A percentile compares a stretch with the other conserved stretches of the same genome.
These are phyloP conservation scores for Parazoanthus atlanticus DNA, from an alignment of 92 coral and sea anemone species.

Conservation along the genomic window DNA sequence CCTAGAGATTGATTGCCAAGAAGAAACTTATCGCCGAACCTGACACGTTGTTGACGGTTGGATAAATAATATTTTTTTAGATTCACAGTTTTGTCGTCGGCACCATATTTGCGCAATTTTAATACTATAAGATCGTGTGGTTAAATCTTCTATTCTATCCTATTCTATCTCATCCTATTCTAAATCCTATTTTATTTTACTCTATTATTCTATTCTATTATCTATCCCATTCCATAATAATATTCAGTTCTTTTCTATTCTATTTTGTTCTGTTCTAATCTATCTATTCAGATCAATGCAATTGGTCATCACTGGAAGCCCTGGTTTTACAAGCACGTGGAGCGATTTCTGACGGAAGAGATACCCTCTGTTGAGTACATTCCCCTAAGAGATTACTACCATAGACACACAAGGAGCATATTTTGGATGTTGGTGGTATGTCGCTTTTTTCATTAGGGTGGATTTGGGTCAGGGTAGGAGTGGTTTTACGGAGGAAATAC, in stretches of 20 bases:
- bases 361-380: conserved; percentile 43
- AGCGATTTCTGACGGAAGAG: conserved; percentile 36
- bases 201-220: not conserved
- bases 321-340: conserved; percentile 72
- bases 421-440: conserved; percentile 70
- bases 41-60: no score
- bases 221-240: not conserved
- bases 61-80: no score
- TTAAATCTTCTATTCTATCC: not conserved
- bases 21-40: no score
- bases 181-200: not conserved
- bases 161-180: not conserved
- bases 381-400: conserved; percentile 68
- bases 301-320: conserved; percentile 73
- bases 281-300: conserved; percentile 45
- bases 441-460: not conserved
- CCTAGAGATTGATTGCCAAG: no score
- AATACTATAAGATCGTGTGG: no score
- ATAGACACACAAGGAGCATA: conserved; percentile 65
- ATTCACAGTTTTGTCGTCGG: no score
- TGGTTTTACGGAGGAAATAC: no score
- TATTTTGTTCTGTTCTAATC: not conserved
- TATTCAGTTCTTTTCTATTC: not conserved
- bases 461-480: not conserved
- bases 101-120: no score